Percentiles rank a stretch among this genome's conserved stretches.
Evolutionary conservation across 2,888 invertebrate genomes (phyloP).

Genomic region (Ceraclea dissimilis): DNA sequence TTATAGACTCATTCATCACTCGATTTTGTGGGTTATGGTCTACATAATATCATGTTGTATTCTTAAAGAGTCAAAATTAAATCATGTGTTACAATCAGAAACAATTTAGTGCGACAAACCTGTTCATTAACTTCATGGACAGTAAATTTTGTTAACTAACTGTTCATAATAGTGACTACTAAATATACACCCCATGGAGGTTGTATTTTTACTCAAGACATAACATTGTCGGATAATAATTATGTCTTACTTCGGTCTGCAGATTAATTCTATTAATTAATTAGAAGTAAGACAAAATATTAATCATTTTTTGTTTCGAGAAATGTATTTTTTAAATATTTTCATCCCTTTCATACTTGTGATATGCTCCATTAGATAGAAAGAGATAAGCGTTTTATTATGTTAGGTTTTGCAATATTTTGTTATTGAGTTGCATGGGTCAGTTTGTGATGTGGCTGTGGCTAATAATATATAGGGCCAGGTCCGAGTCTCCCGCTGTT

Average conservation of each 20-base stretch:
- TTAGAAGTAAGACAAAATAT: not conserved
- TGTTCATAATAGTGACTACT: no score
- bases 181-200: no score
- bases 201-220: no score
- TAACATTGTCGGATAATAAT: not conserved
- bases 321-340: not conserved
- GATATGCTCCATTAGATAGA: no score
- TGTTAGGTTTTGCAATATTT: no score
- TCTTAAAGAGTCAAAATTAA: not conserved
- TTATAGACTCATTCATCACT: not conserved
- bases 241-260: not conserved
- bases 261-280: not conserved
- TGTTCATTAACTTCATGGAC: no score
- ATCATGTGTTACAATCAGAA: no score
- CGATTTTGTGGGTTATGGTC: not conserved
- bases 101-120: no score
- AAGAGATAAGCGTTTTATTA: no score
- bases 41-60: not conserved
- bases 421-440: no score
- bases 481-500: slow-evolving; percentile 18
- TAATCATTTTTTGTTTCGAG: not conserved
- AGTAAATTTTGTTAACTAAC: no score
- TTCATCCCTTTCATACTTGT: not conserved
- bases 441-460: not conserved
- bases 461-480: slow-evolving; percentile 1